A percentile compares a stretch with the other conserved stretches of the same genome.
These are phyloP conservation scores for Lanius ludovicianus DNA, from an alignment of 2,113 vertebrate species.

Conservation along the genomic window DNA sequence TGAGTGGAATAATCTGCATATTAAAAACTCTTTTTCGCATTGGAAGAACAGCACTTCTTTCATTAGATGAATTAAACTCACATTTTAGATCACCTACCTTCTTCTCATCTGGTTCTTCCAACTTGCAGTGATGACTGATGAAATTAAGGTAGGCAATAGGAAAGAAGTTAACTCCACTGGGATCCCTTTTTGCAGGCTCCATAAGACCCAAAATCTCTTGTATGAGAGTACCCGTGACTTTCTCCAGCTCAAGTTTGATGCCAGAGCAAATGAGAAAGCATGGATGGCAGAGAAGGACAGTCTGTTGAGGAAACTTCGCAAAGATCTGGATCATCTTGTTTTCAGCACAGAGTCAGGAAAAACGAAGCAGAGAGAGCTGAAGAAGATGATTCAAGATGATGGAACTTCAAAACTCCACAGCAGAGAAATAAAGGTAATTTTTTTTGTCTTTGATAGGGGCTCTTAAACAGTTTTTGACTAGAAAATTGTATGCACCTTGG, in stretches of 20 bases:
- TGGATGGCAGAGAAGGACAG: slow-evolving; percentile 94
- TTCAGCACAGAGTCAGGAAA: neutral
- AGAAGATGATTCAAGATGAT: slow-evolving; percentile 12
- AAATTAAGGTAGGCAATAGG: neutral
- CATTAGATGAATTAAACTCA: neutral
- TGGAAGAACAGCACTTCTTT: neutral
- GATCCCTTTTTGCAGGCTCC: slow-evolving; percentile 74
- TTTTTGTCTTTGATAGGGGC: neutral
- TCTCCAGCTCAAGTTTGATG: slow-evolving; percentile 87
- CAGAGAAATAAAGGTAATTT: slow-evolving; percentile 83
- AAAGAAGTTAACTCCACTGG: neutral
- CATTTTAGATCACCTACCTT: neutral
- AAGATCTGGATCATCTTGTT: slow-evolving; percentile 45
- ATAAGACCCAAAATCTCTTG: slow-evolving; percentile 86
- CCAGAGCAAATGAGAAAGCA: slow-evolving; percentile 83
- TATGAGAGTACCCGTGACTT: slow-evolving; percentile 92
- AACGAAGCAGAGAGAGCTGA: neutral
- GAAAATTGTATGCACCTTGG: neutral
- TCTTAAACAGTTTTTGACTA: neutral
- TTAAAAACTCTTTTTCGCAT: neutral
- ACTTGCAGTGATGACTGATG: neutral
- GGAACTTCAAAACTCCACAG: slow-evolving; percentile 67
- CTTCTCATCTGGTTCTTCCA: neutral
- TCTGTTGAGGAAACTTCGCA: slow-evolving; percentile 81
- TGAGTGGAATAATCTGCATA: neutral